phyloP scores from a whole-genome alignment of 1,140 invertebrate species.

The Cyphomyrmex costatus region DNA sequence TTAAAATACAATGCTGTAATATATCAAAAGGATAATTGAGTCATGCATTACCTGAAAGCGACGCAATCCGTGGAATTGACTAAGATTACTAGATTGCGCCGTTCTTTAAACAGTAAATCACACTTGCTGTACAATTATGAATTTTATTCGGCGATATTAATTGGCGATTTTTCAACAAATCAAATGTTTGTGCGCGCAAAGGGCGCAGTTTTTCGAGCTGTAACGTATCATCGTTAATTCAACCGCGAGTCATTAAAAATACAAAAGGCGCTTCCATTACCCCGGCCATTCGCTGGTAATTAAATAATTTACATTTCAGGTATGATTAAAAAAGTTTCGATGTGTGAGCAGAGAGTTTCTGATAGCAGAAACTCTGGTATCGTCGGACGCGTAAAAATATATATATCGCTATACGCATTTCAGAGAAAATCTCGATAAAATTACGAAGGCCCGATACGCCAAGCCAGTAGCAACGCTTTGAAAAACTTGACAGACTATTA shows the following conservation, averaged over 20 bases:
- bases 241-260: slow-evolving; percentile 58
- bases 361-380: slow-evolving; percentile 10
- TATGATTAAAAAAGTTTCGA: slow-evolving; percentile 57
- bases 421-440: slow-evolving; percentile 59
- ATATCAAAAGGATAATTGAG: slow-evolving; percentile 6
- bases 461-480: slow-evolving; percentile 58
- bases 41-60: not conserved
- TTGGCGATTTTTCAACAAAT: slow-evolving; percentile 26
- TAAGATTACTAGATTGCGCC: not conserved
- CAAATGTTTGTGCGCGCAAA: slow-evolving; percentile 18
- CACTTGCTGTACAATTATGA: not conserved
- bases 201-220: slow-evolving; percentile 30
- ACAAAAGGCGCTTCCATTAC: slow-evolving; percentile 51
- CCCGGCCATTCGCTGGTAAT: slow-evolving; percentile 43
- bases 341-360: slow-evolving; percentile 14
- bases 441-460: slow-evolving; percentile 52
- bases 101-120: not conserved
- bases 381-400: slow-evolving; percentile 59
- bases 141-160: slow-evolving; percentile 37
- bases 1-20: not conserved
- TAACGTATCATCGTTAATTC: slow-evolving; percentile 50
- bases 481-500: slow-evolving; percentile 65
- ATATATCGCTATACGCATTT: slow-evolving; percentile 45
- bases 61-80: not conserved
- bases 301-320: slow-evolving; percentile 62